These are phyloP conservation scores for Alloscopus bannaensis DNA, from an alignment of 2,888 invertebrate genomes.

Conservation along the genomic window DNA sequence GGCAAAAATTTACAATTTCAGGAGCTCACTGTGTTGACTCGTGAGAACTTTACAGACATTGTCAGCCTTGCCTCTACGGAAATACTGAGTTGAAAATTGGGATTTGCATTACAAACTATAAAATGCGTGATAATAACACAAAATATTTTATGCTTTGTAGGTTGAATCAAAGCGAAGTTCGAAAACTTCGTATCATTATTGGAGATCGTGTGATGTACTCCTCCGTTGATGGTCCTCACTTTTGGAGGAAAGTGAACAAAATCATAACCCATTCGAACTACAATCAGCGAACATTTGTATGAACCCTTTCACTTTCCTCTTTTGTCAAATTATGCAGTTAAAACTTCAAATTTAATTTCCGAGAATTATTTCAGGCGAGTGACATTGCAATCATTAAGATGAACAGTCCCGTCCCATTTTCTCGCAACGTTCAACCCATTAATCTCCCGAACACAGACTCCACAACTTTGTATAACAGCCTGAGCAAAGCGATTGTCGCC, in stretches of 20 bases:
- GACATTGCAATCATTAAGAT: slow-evolving; percentile 63
- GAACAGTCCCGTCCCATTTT: slow-evolving; percentile 56
- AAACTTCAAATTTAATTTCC: not conserved
- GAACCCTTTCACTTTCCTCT: not conserved
- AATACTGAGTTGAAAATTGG: not conserved
- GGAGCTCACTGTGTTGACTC: slow-evolving; percentile 48
- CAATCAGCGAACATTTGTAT: slow-evolving; percentile 56
- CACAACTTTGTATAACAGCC: slow-evolving; percentile 5
- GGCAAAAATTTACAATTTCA: too few species aligned
- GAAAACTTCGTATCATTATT: slow-evolving; percentile 57
- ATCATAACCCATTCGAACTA: slow-evolving; percentile 61
- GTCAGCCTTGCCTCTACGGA: too few species aligned
- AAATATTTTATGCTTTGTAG: not conserved
- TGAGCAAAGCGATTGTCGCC: slow-evolving; percentile 57
- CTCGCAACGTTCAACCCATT: slow-evolving; percentile 57
- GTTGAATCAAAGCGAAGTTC: slow-evolving; percentile 36
- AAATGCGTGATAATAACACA: not conserved
- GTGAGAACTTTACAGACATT: too few species aligned
- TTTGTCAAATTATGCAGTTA: not conserved
- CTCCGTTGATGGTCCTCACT: slow-evolving; percentile 58
- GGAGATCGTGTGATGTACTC: slow-evolving; percentile 67
- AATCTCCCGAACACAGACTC: slow-evolving; percentile 39
- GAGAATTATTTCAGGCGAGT: slow-evolving; percentile 47
- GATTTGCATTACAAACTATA: not conserved
- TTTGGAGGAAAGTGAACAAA: slow-evolving; percentile 63